Base-by-base conservation (phyloP, 2,797 vertebrate genomes). In the Moxostoma hubbsi region DNA sequence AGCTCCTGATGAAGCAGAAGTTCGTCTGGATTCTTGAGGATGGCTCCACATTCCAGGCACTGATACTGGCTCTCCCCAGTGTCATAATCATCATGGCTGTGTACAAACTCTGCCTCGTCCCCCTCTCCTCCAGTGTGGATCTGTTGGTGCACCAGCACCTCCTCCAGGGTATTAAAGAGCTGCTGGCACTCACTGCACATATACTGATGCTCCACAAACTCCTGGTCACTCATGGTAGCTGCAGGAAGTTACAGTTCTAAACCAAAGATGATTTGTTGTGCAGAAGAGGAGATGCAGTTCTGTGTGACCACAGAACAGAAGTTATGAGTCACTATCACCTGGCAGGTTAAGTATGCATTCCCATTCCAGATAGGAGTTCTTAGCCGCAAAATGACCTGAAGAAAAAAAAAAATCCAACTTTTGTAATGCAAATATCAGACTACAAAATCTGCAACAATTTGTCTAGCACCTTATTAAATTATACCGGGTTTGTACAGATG, bases 171-270 rank as follows among this genome's bases (percentile, higher is more conserved):
- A 81, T 94, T 92, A 81, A 96, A 97, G 16, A 97, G 93, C 87
- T 96, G 90, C 57, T 94, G 95, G 83, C 97, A 98, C 88, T 98
- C 96, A 0, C 96, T 97, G 91, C 97, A 98, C 90, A 98, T 97
- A 79, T 95, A 98, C 88, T 97, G 96, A 84, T 98, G 97, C 81
- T 97, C 95, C 77, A 96, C 92, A 67, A 93, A 95, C 81, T 92
- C 93, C 80, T 95, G 95, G 57, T 93, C 94, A 15, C 88, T 92
- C 93, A 95, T 94, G 65, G 63, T 59, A 49, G 73, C 73, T 51
- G 81, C 63, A 36, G 71, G 36, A 18, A 16, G 71, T 51, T 47
- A 24, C 43, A 10, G 15, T 49, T 15, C 6, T 8, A 54, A 54
- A 45, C 9, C n/a, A 15, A 67, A 77, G 9, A 47, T 1, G 63